Conservation (phyloP, 2,113 vertebrate genomes). For the Anolis sagrei region DNA sequence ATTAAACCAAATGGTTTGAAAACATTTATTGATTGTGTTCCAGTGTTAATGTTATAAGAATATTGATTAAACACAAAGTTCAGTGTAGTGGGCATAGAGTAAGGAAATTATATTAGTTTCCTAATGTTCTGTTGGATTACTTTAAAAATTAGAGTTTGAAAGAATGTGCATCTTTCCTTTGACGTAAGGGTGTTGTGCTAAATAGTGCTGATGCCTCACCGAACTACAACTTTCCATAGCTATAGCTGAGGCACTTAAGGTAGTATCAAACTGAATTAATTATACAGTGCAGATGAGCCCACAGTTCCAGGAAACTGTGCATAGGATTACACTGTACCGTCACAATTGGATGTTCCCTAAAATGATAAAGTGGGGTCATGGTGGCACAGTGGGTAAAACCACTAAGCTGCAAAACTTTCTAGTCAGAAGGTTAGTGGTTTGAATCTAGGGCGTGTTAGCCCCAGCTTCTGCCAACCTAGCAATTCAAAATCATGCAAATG, state of each 20-base stretch:
- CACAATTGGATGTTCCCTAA: background rate
- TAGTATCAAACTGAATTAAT: too few species aligned
- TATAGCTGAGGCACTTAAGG: too few species aligned
- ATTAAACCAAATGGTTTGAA: conserved; percentile 17
- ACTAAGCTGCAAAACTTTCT: too few species aligned
- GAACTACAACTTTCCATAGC: too few species aligned
- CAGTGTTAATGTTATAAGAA: background rate
- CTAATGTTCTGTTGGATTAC: background rate
- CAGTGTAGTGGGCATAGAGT: background rate
- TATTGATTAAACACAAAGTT: conserved; percentile 8
- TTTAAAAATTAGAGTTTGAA: background rate
- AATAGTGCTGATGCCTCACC: too few species aligned
- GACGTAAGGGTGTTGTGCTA: background rate
- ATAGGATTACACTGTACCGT: background rate
- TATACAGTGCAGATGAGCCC: too few species aligned
- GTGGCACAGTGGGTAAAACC: too few species aligned
- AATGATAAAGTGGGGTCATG: background rate
- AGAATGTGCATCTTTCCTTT: background rate
- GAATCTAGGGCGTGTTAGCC: too few species aligned
- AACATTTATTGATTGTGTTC: conserved; percentile 16
- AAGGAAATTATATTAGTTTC: background rate
- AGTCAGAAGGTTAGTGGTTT: too few species aligned
- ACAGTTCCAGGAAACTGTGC: background rate
- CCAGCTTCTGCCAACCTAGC: too few species aligned
- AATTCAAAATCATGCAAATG: too few species aligned